Base-by-base conservation (phyloP, 2,888 invertebrate species). In the Ectemnius lituratus region DNA sequence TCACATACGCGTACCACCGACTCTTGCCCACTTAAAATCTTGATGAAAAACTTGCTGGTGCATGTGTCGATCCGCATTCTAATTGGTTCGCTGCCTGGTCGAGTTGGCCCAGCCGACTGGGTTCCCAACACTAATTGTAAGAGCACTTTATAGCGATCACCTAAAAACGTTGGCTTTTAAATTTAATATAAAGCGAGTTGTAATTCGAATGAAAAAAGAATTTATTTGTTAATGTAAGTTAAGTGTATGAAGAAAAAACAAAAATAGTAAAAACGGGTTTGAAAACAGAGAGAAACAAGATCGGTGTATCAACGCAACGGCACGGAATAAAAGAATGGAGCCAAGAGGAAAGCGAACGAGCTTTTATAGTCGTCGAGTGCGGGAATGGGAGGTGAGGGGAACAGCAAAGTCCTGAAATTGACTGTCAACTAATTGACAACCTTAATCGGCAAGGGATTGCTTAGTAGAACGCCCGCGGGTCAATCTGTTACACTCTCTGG, bases 331-430 rank as follows among this genome's bases (percentile, higher is more conserved):
- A 20, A 46, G 20, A 16, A 46, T 18, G 37, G 20, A 20, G 18
- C 3, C 2, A 18, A 14, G 56, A 37, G 56, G 23, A 69, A 47
- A 27, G 8, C 14, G 46, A 23, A 2, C n/a, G 59, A 52, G 16
- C 47, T 76, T 71, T 67, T 72, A 70, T 73, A 70, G 45, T 14
- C 20, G 18, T n/a, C n/a, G 37, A 1, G 37, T 11, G 1, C 37
- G 37, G 37, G 8, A 37, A 11, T 11, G 37, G 37, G 37, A 37
- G 11, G 37, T 16, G 58, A 57, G 62, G 64, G 46, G 60, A 56
- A 64, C 57, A 16, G 73, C 78, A 71, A 80, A 80, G 79, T 78
- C 83, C 37, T 64, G 76, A 83, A 87, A 87, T 86, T 85, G 83
- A 88, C 37, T 37, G 82, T 73, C 62, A 62, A 69, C 67, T 75